A percentile compares a stretch with the other conserved stretches of the same genome.
These are phyloP conservation scores for Torymus tubicola DNA, from an alignment of 2,888 invertebrate species.

Conservation along the genomic window DNA sequence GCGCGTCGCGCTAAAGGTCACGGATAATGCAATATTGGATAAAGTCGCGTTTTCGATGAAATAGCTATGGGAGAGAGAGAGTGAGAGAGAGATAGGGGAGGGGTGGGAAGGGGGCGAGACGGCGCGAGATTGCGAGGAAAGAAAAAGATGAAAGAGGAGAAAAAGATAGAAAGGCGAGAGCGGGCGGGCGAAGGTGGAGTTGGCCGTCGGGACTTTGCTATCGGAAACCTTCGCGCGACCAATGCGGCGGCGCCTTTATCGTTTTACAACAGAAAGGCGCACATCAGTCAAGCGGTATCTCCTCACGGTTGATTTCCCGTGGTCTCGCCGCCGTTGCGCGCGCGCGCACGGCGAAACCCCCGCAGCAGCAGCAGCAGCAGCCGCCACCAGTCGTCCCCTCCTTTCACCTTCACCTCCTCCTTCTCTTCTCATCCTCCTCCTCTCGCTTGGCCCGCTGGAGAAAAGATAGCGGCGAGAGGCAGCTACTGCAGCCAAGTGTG, in stretches of 20 bases:
- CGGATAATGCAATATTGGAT: conserved; percentile 35
- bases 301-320: conserved; percentile 78
- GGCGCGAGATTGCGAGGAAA: conserved; percentile 47
- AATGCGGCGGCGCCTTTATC: conserved; percentile 76
- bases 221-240: conserved; percentile 75
- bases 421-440: conserved; percentile 41
- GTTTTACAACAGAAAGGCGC: conserved; percentile 77
- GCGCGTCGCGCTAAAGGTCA: conserved; percentile 10
- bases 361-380: conserved; percentile 27
- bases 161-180: conserved; percentile 44
- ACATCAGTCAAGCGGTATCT: conserved; percentile 77
- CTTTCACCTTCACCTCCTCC: conserved; percentile 38
- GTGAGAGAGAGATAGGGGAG: conserved; percentile 53
- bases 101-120: conserved; percentile 43
- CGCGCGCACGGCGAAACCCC: conserved; percentile 55
- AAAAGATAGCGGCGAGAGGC: conserved; percentile 44
- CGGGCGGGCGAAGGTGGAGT: conserved; percentile 61
- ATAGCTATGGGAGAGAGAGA: conserved; percentile 61
- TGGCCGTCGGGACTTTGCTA: conserved; percentile 63
- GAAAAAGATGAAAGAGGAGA: conserved; percentile 47
- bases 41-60: conserved; percentile 60
- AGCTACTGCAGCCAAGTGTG: conserved; percentile 36
- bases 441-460: conserved; percentile 38
- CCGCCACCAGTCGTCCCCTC: conserved; percentile 57
- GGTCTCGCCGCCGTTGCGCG: conserved; percentile 63